Base-by-base conservation (phyloP, 2,888 invertebrate genomes). In the Cryptops parisi region DNA sequence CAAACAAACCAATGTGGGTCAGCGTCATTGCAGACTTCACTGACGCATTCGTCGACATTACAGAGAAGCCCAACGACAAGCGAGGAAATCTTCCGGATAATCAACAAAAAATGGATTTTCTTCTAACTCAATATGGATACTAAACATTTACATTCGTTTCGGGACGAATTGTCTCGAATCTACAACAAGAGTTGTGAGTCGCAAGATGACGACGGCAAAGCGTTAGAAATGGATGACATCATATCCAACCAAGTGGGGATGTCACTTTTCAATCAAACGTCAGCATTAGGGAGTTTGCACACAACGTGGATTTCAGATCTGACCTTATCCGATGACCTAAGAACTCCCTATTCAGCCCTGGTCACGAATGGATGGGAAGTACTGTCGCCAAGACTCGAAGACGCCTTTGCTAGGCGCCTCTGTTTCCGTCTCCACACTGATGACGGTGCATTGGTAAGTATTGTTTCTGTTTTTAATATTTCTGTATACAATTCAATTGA, bases 211-310 rank as follows among this genome's bases (percentile, higher is more conserved):
- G 43, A n/a, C 15, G 43, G 19, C 19, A 17, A 15, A 23, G 39
- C 26, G 15, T 21, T 52, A 4, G 27, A 52, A 15, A 21, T 52
- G 22, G 52, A 52, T 27, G 52, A 52, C 15, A 17, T 52, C 17
- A 45, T 52, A 12, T n/a, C 26, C 21, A 45, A 26, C 25, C 25
- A 52, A 26, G 52, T 52, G 5, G 52, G 52, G 6, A 22, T 52
- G 6, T 45, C 44, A 2, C 22, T 52, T 12, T 52, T 44, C 33
- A 52, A 52, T 45, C 52, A 52, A 25, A 52, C 52, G 1, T 24
- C 52, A 21, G 52, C 52, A 9, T 23, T 52, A 2, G 52, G 52
- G 15, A 43, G 39, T 21, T 4, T 52, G 21, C 43, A 24, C 2
- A 25, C 52, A 15, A 21, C 24, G 17, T 52, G 52, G 52, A 33